A percentile compares a stretch with the other conserved stretches of the same genome.
Evolutionary conservation across 2,797 vertebrate genomes (phyloP).

Genomic region (Poecilia picta): DNA sequence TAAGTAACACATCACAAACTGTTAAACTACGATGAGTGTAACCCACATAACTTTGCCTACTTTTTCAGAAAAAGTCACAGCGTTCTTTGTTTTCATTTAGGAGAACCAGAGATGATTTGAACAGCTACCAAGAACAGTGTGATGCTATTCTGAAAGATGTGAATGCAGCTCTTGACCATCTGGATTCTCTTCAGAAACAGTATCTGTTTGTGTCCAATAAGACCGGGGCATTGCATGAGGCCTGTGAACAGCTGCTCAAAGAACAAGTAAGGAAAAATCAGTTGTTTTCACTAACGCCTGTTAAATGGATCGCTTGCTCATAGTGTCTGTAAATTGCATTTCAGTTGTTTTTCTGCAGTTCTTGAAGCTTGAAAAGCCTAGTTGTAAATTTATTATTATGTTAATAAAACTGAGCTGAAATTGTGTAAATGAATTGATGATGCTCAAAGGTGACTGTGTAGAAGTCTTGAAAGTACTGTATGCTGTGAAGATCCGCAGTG

Average conservation of each 20-base stretch:
- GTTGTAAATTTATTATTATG: not conserved
- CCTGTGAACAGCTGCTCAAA: slow-evolving; percentile 95
- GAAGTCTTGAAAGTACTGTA: not conserved
- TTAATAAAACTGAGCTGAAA: not conserved
- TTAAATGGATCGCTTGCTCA: rapidly evolving
- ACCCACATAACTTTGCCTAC: not conserved
- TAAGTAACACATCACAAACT: not conserved
- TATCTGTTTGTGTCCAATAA: slow-evolving; percentile 98
- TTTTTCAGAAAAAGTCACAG: not conserved
- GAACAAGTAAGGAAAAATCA: slow-evolving; percentile 87
- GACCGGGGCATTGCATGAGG: slow-evolving; percentile 94
- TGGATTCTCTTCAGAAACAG: slow-evolving; percentile 95
- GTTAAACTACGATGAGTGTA: not conserved
- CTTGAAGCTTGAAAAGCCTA: not conserved
- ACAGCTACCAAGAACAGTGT: slow-evolving; percentile 95
- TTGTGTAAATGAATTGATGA: not conserved
- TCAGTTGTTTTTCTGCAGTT: not conserved
- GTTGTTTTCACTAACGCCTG: not conserved
- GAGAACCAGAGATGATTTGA: slow-evolving; percentile 91
- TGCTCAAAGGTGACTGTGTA: not conserved
- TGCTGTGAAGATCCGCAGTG: not conserved
- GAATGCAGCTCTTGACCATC: slow-evolving; percentile 88
- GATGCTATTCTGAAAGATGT: slow-evolving; percentile 93
- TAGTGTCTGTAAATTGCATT: not conserved
- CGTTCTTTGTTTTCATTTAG: slow-evolving; percentile 77